Evolutionary conservation across 2,797 vertebrate species (phyloP).

Genomic region (Gadopsis bispinosus): DNA sequence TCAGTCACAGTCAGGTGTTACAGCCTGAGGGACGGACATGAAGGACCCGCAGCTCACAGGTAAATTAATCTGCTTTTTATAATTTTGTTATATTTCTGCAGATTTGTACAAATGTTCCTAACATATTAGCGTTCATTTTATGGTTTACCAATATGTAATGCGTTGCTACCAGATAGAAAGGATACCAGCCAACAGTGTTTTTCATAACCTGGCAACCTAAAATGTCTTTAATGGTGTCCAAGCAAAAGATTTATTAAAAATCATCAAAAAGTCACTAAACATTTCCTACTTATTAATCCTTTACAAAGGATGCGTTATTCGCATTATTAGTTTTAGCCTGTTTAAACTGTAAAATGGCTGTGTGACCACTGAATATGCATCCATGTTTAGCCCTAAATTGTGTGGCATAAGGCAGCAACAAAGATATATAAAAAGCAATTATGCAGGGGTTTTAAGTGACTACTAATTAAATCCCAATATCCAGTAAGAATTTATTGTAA

Average conservation of each 20-base stretch:
- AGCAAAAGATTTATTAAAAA: background rate
- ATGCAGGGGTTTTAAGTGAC: background rate
- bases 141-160: background rate
- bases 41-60: conserved; percentile 82
- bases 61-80: conserved; percentile 55
- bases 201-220: background rate
- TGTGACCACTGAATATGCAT: background rate
- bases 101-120: background rate
- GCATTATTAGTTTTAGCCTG: background rate
- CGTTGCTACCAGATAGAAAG: background rate
- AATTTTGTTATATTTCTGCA: background rate
- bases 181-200: background rate
- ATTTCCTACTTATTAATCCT: background rate
- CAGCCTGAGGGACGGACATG: conserved; percentile 69
- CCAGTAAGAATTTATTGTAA: background rate
- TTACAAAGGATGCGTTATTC: background rate
- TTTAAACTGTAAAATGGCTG: background rate
- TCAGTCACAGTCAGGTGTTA: conserved; percentile 58
- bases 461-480: background rate
- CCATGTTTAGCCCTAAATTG: background rate
- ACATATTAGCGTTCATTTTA: background rate
- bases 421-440: background rate
- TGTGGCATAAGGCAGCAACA: background rate
- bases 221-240: background rate
- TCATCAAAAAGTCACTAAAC: background rate